Base-by-base conservation (phyloP, 2,797 vertebrate species). In the Anas georgica region DNA sequence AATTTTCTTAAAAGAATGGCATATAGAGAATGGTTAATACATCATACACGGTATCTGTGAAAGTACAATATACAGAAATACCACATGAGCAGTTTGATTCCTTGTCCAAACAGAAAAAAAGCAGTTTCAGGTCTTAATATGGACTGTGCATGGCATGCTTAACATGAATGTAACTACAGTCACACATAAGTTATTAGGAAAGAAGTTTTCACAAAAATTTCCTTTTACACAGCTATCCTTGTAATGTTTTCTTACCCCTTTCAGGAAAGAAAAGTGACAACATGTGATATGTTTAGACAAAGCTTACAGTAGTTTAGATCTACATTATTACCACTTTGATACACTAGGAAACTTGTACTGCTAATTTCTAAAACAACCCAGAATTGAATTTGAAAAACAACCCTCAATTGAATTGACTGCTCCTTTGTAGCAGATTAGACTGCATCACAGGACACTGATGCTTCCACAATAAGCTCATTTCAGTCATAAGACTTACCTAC, bases 1-100 rank as follows among this genome's bases (percentile, higher is more conserved):
- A 69, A 50, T 82, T 92, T 94, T 95, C 97, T 98, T 82, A 45
- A 78, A 95, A 95, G 2, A 77, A 50, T 13, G 48, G 23, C 2
- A 59, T 2, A 52, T 1, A 11, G 33, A 89, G 29, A 76, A 78
- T 6, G 9, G 56, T 26, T 62, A 77, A 46, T 23, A 7, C 14
- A 37, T 58, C 31, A 59, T 9, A 52, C 1, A 2, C 2, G 1
- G 3, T 10, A 33, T 7, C 33, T 76, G 31, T n/a, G 54, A 31
- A 45, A 80, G 35, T 5, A 41, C 0, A 33, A 0, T 31, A 58
- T 17, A 48, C 73, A 25, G 8, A 37, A 91, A 60, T 16, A 50
- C 1, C 11, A 10, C 50, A 7, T 7, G 10, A 21, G 2, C 21
- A 86, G 25, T 33, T 79, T 69, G 50, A 74, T 16, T 81, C 9